A percentile compares a stretch with the other conserved stretches of the same genome.
These are phyloP conservation scores for Rhea americana DNA, from an alignment of 2,113 vertebrate species.

Conservation along the genomic window DNA sequence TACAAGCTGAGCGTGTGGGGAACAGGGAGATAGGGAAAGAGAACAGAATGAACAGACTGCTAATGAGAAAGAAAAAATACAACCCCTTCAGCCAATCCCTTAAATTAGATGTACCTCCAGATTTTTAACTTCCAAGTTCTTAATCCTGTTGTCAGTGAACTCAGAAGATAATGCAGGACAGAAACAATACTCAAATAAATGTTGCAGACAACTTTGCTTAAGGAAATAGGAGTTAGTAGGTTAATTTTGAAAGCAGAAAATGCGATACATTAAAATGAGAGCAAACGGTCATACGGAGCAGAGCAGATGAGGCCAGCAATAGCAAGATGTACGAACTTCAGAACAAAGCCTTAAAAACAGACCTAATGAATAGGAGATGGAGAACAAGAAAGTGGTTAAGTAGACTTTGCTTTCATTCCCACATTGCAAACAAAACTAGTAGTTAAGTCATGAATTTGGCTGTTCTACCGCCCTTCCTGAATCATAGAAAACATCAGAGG, in stretches of 20 bases:
- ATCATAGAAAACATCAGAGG: background rate
- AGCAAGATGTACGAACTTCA: background rate
- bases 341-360: background rate
- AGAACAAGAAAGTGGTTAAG: background rate
- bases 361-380: fast-evolving
- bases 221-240: background rate
- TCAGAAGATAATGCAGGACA: background rate
- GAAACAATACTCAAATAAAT: background rate
- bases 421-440: background rate
- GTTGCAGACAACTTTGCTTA: background rate
- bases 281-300: background rate
- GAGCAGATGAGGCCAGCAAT: background rate
- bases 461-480: background rate
- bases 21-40: constrained; percentile 46
- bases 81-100: constrained; percentile 12
- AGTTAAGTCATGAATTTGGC: background rate
- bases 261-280: background rate
- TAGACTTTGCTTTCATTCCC: background rate
- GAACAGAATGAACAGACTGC: constrained; percentile 41
- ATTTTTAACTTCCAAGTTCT: constrained; percentile 42
- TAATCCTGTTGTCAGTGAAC: constrained; percentile 24
- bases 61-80: constrained; percentile 45
- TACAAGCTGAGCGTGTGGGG: constrained; percentile 47
- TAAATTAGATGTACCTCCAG: background rate
- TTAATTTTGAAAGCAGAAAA: background rate